Evolutionary conservation across 2,113 vertebrate genomes (phyloP).

Genomic region (Neolamprologus fasciatus): DNA sequence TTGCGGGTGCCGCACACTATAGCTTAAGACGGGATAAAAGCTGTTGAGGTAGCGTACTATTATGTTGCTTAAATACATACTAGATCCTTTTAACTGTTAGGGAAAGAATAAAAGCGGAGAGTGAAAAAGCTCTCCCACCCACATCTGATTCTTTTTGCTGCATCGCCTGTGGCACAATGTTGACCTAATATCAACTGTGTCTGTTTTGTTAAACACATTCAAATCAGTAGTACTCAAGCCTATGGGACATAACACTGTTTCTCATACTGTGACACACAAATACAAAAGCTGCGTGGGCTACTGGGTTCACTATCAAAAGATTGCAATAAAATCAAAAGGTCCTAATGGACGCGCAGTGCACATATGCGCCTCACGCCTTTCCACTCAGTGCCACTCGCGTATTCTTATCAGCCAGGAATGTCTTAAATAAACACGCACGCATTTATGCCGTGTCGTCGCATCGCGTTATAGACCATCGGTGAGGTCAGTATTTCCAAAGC

Average conservation of each 20-base stretch:
- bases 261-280: slow-evolving; percentile 60
- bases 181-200: slow-evolving; percentile 70
- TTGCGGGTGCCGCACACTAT: slow-evolving; percentile 42
- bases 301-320: slow-evolving; percentile 56
- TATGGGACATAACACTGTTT: slow-evolving; percentile 61
- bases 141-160: slow-evolving; percentile 63
- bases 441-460: neutral
- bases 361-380: slow-evolving; percentile 1
- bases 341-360: slow-evolving; percentile 40
- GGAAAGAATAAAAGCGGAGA: slow-evolving; percentile 57
- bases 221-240: slow-evolving; percentile 61
- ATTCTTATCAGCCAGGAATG: neutral
- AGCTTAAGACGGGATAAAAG: slow-evolving; percentile 71
- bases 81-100: slow-evolving; percentile 64
- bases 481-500: neutral
- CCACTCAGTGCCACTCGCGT: neutral
- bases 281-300: slow-evolving; percentile 57
- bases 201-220: slow-evolving; percentile 67
- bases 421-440: slow-evolving; percentile 2
- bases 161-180: slow-evolving; percentile 55
- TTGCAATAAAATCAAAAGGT: slow-evolving; percentile 35
- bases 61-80: slow-evolving; percentile 64
- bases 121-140: slow-evolving; percentile 63
- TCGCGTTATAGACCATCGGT: neutral
- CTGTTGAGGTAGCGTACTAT: slow-evolving; percentile 57